These are phyloP conservation scores for Crotalus horridus DNA, from an alignment of 2,113 vertebrate species.

Conservation along the genomic window DNA sequence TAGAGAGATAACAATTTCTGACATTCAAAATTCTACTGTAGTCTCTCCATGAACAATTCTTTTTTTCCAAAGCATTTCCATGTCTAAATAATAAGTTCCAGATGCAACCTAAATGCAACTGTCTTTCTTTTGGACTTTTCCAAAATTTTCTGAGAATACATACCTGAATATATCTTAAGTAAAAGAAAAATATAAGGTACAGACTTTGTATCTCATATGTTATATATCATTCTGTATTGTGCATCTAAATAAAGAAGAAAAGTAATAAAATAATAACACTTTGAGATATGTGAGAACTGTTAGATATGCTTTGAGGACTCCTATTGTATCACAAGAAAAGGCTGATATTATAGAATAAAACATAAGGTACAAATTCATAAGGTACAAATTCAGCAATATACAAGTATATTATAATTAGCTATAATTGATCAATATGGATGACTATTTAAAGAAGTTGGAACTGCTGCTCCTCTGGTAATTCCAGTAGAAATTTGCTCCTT, in stretches of 20 bases:
- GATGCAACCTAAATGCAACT: neutral
- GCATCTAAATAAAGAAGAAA: neutral
- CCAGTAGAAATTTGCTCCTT: conserved; percentile 64
- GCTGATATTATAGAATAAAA: neutral
- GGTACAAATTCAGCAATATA: neutral
- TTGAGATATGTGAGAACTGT: neutral
- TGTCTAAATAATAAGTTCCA: no score
- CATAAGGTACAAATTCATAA: neutral
- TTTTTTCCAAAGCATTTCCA: neutral
- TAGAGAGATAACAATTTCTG: neutral
- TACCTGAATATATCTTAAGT: neutral
- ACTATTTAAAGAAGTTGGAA: conserved; percentile 55
- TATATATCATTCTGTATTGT: neutral
- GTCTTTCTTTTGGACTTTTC: neutral
- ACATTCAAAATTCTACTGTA: no score
- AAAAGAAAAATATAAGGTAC: neutral
- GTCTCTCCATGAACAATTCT: neutral
- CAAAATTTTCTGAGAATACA: neutral
- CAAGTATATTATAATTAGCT: conserved; percentile 21
- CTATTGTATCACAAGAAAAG: conserved; percentile 35
- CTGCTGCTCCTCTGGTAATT: conserved; percentile 62
- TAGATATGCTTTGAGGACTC: neutral
- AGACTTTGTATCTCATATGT: neutral
- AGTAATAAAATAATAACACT: no score
- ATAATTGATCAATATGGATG: conserved; percentile 42